Evolutionary conservation across 2,113 vertebrate species (phyloP), one percentile per base, ranked within the genome.

Genomic region (Sinocyclocheilus anshuiensis): DNA sequence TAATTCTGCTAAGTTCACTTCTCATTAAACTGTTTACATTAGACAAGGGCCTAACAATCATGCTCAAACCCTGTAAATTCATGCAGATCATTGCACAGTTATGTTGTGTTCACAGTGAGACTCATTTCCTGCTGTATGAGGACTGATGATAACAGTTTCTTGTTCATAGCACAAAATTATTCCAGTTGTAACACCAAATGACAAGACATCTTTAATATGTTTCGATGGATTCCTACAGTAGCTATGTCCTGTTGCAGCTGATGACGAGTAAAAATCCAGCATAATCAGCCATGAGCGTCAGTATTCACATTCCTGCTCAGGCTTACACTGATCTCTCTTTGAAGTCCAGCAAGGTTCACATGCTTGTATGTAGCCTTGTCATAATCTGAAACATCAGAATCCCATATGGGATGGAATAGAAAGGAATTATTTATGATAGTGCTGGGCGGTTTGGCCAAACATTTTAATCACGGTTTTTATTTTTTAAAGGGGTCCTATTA

Each of bases 311-410:
- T 83, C 81, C 67, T 72, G 67, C 65, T 53, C 12, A 59, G 48
- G 77, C 65, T 86, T 79, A 61, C 16, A 48, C 50, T 80, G 84
- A 72, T 61, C 77, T 65, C 39, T 16, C 84, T 86, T 86, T 86
- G 84, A 86, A 81, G 84, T 85, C 75, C 24, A 24, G 59, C 33
- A 45, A 59, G 29, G 33, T 76, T 75, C 29, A 16, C 65, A 74
- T 59, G 78, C 69, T 81, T 33, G 15, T n/a, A n/a, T 63, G 85
- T 67, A 69, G 29, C 36, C 48, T 42, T 26, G 42, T 55, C 29
- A 1, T 72, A 86, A 55, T 53, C 55, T 13, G 24, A 67, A 69
- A 86, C 13, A 57, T 36, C 48, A 71, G 16, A 75, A 67, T 13
- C 72, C 36, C 74, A 65, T 77, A 61, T 59, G 26, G 42, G 84